Evolutionary conservation across 2,888 invertebrate genomes (phyloP).

Genomic region (Chromoteleia sp.): DNA sequence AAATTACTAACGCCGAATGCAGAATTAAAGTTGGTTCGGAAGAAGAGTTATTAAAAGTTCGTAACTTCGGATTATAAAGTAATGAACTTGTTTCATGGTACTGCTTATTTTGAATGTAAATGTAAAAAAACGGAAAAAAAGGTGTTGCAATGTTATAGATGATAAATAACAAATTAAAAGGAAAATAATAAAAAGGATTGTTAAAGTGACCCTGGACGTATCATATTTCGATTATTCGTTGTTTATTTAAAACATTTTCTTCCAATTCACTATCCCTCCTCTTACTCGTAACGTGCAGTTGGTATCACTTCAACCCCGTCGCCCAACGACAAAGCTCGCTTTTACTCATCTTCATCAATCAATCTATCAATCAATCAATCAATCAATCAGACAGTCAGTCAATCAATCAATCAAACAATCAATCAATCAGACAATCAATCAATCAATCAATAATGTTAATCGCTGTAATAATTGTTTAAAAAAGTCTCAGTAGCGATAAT

Average conservation of each 20-base stretch:
- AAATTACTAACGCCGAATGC: conserved; percentile 25
- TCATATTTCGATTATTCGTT: conserved; percentile 70
- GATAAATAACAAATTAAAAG: background rate
- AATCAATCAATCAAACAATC: conserved; percentile 62
- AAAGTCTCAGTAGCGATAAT: conserved; percentile 70
- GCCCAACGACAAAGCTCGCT: conserved; percentile 69
- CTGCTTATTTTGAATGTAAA: background rate
- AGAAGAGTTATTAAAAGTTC: conserved; percentile 34
- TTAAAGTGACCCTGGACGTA: conserved; percentile 10
- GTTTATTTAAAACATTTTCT: conserved; percentile 72
- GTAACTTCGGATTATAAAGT: conserved; percentile 22
- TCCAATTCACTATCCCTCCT: conserved; percentile 65
- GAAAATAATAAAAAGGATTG: background rate
- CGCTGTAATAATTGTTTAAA: conserved; percentile 71
- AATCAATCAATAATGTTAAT: conserved; percentile 68
- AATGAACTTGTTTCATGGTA: conserved; percentile 10
- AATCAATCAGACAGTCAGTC: conserved; percentile 45
- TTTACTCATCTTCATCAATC: conserved; percentile 62
- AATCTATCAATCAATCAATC: conserved; percentile 54
- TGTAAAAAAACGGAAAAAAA: background rate
- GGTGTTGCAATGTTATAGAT: background rate
- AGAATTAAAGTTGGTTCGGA: conserved; percentile 1
- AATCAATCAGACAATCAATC: conserved; percentile 46
- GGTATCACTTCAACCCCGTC: conserved; percentile 61
- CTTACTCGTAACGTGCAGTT: conserved; percentile 65